Conservation (phyloP, 2,113 vertebrate species). For the Rhodinocichla rosea region DNA sequence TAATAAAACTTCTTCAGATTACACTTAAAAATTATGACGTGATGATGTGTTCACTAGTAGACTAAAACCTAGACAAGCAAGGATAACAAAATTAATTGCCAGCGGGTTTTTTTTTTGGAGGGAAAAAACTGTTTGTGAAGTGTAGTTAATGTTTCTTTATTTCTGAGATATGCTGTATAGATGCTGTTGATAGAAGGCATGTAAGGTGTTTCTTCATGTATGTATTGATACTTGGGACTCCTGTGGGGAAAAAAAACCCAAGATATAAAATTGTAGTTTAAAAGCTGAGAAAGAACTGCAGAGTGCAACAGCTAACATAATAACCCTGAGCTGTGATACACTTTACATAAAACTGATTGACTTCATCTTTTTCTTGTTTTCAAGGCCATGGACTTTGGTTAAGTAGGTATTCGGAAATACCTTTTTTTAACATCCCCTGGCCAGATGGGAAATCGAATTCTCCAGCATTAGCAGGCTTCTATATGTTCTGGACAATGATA, state of each 20-base stretch:
- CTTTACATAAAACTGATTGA: neutral
- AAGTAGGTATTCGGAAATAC: slow-evolving; percentile 57
- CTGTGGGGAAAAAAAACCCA: neutral
- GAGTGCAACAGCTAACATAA: neutral
- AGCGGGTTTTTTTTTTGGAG: neutral
- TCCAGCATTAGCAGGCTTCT: slow-evolving; percentile 83
- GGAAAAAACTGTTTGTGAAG: neutral
- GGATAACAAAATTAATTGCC: neutral
- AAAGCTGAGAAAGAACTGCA: neutral
- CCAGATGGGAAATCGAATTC: slow-evolving; percentile 56
- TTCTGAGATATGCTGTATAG: neutral
- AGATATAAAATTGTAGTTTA: neutral
- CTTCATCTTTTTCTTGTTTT: slow-evolving; percentile 29
- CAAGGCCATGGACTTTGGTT: slow-evolving; percentile 91
- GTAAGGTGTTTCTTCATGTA: neutral
- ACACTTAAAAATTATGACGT: neutral
- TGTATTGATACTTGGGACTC: neutral
- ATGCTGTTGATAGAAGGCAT: neutral
- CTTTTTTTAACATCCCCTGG: slow-evolving; percentile 76
- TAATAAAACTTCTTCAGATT: neutral
- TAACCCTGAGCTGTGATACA: neutral
- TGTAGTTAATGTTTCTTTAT: neutral
- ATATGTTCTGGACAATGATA: slow-evolving; percentile 97
- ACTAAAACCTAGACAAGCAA: neutral
- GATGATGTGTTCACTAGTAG: neutral